Evolutionary conservation across 2,797 vertebrate genomes (phyloP), one percentile per base, ranked within the genome.

Genomic region (Meda fulgida): DNA sequence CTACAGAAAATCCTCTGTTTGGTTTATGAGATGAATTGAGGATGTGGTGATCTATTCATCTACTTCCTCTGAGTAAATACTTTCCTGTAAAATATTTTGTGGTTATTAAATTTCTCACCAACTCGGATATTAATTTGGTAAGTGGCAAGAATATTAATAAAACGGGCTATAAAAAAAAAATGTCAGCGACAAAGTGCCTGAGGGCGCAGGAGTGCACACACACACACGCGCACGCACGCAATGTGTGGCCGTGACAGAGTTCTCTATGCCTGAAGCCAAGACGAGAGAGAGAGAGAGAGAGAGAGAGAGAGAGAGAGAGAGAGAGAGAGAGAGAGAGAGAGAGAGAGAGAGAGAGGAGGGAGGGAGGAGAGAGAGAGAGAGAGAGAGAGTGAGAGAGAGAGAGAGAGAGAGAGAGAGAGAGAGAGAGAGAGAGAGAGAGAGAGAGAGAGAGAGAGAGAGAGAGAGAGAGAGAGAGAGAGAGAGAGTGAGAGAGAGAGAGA

Each of bases 221-320:
- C 23, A 23, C 34, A 63, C 29, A 69, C 65, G 26, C 66, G 10
- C 4, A 29, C 29, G 36, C 63, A 55, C 26, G 1, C 55, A 70
- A 77, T 85, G 86, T 89, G 82, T 77, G 87, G 85, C 81, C 58
- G 43, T 73, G 77, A 84, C 73, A 86, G 81, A 85, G 79, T 79
- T 69, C 78, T 77, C 70, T 78, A 85, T 67, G 89, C 85, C 82
- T 86, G 70, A 80, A 75, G 84, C 78, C 43, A 80, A 63, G 66
- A 34, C n/a, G 70, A 48, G 63, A 71, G 43, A 65, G 55, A 69
- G 78, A 69, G 73, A 40, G 8, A 38, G 67, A 65, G 73, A 55
- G 78, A 66, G 53, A 34, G 55, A 46, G 70, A 31, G 31, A 31
- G n/a, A n/a, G n/a, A n/a, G n/a, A n/a, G n/a, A n/a, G n/a, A n/a